Evolutionary conservation across 2,113 vertebrate genomes (phyloP), one percentile per base, ranked within the genome.

Genomic region (Thalassarche chlororhynchos): DNA sequence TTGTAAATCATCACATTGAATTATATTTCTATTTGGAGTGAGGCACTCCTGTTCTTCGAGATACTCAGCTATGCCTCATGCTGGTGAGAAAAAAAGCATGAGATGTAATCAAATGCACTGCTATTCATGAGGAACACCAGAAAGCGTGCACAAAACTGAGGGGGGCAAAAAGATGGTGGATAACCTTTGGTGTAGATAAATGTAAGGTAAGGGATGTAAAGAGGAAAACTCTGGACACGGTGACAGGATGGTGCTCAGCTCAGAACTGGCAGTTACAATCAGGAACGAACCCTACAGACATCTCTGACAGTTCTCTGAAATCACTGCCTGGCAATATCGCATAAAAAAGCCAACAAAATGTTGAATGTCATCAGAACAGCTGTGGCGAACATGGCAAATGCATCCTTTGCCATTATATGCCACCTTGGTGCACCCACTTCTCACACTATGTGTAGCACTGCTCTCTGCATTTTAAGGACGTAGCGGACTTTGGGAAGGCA

Each of bases 391-490:
- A 10, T 11, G 32, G 55, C 54, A 32, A 36, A 26, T 0, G 19
- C 31, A 5, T 11, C 46, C 32, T 17, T 36, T 26, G 46, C 84
- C 20, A 9, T 13, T 5, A 17, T 1, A 5, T 2, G 8, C 21
- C 46, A 9, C 47, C 21, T 4, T 1, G 14, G 46, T 12, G 55
- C 21, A 14, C 26, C 32, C 26, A 21, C 32, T 32, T n/a, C 38
- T 61, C 1, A 0, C 32, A 7, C 46, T 18, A 6, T 2, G 1
- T 21, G 13, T 10, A 9, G 46, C 14, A 25, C 32, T 17, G 38
- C 28, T 14, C 26, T 52, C 38, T 21, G 31, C 32, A 17, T 32
- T 38, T 16, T 19, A 34, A 19, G 40, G 49, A 9, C 4, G 14
- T 8, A 32, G 46, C 1, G 1, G 47, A 7, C 23, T 17, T 42